Percentiles rank a stretch among this genome's conserved stretches.
phyloP scores from a whole-genome alignment of 2,888 invertebrate genomes.

The Drosophila peninsularis region DNA sequence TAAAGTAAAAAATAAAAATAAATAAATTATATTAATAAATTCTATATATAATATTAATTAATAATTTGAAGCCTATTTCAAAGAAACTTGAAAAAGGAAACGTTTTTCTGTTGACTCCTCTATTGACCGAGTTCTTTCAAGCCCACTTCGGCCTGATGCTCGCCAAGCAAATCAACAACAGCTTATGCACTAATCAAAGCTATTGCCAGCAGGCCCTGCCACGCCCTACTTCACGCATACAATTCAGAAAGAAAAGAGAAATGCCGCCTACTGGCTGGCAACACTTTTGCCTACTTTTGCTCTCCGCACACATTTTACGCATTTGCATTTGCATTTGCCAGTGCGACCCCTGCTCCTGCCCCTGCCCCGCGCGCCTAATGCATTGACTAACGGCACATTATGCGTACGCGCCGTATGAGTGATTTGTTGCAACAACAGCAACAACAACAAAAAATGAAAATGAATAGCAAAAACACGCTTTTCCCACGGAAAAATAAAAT shows the following conservation, averaged over 20 bases:
- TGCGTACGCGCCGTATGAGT: slow-evolving; percentile 53
- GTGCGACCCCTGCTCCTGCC: neutral
- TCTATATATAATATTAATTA: neutral
- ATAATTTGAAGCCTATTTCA: neutral
- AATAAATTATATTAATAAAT: too few species aligned
- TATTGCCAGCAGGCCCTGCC: neutral
- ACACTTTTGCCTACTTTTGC: slow-evolving; percentile 36
- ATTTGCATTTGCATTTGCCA: slow-evolving; percentile 12
- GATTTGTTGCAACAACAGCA: slow-evolving; percentile 36
- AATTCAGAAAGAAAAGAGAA: slow-evolving; percentile 33
- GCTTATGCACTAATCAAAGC: neutral
- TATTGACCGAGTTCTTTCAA: neutral
- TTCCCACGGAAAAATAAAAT: slow-evolving; percentile 72
- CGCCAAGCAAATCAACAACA: neutral
- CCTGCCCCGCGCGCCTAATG: slow-evolving; percentile 57
- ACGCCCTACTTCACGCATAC: neutral
- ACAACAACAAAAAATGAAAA: slow-evolving; percentile 27
- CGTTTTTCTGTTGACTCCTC: neutral
- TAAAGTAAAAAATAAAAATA: too few species aligned
- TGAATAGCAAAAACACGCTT: slow-evolving; percentile 40
- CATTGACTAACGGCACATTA: slow-evolving; percentile 75
- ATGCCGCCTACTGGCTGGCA: slow-evolving; percentile 25
- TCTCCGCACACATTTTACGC: slow-evolving; percentile 16
- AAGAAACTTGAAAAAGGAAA: neutral
- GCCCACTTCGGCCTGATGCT: neutral